Percentiles rank a stretch among this genome's conserved stretches.
These are phyloP conservation scores for Oedothorax gibbosus DNA, from an alignment of 1,140 invertebrate genomes.

Conservation along the genomic window DNA sequence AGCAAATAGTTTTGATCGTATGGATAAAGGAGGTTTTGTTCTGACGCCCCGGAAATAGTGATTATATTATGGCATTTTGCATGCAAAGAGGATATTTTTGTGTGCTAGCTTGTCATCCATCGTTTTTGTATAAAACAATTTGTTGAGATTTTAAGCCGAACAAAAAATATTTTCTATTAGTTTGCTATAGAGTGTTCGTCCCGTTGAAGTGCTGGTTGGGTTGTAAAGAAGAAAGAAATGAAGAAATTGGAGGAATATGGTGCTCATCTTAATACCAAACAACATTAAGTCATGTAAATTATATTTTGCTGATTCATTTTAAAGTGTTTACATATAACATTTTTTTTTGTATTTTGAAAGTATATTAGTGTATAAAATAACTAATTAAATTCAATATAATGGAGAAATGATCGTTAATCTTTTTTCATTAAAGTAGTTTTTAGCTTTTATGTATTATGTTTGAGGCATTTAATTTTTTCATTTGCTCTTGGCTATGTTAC, in stretches of 20 bases:
- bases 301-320: too few species aligned
- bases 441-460: too few species aligned
- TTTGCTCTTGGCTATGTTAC: too few species aligned
- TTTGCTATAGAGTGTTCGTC: conserved; percentile 20
- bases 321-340: too few species aligned
- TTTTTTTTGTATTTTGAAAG: too few species aligned
- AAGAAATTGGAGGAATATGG: neutral
- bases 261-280: neutral
- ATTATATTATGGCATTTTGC: conserved; percentile 43
- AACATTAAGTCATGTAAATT: too few species aligned
- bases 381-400: too few species aligned
- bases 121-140: conserved; percentile 53
- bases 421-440: too few species aligned
- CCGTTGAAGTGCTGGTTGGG: conserved; percentile 6
- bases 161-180: conserved; percentile 49
- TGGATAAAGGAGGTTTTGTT: neutral
- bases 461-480: too few species aligned
- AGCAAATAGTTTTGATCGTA: too few species aligned
- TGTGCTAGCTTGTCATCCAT: conserved; percentile 45
- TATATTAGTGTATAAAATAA: too few species aligned
- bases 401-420: too few species aligned
- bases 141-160: conserved; percentile 36
- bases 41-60: neutral
- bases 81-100: conserved; percentile 48
- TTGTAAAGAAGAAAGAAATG: neutral